These are phyloP conservation scores for Ophioninae sp. DNA, from an alignment of 2,888 invertebrate genomes.

Conservation along the genomic window DNA sequence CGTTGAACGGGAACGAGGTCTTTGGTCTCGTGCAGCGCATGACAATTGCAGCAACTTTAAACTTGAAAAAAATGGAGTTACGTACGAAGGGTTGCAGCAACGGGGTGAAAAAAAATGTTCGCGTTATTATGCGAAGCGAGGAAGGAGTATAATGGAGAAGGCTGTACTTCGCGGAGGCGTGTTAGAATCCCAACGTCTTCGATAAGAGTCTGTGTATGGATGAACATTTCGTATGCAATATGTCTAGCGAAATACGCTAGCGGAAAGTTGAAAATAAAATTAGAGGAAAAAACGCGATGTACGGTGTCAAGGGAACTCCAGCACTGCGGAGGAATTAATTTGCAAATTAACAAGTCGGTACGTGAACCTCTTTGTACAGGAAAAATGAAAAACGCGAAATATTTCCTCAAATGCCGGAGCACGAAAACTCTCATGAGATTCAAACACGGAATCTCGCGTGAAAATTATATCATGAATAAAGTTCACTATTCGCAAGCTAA, in stretches of 20 bases:
- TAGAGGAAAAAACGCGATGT: not conserved
- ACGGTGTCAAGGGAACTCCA: conserved; percentile 19
- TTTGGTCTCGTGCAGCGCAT: conserved; percentile 34
- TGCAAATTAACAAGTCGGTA: conserved; percentile 39
- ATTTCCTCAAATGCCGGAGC: not conserved
- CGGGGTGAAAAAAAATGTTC: conserved; percentile 19
- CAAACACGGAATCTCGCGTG: not conserved
- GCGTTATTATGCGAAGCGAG: conserved; percentile 46
- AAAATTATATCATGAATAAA: not conserved
- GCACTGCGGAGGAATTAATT: conserved; percentile 40
- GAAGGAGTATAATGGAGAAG: conserved; percentile 31
- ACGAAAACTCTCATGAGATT: conserved; percentile 5
- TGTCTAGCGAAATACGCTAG: conserved; percentile 29
- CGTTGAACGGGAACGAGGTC: conserved; percentile 36
- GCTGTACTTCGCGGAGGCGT: conserved; percentile 16
- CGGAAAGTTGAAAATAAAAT: conserved; percentile 3
- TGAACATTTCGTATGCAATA: conserved; percentile 36
- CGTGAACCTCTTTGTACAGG: conserved; percentile 25
- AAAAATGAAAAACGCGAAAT: conserved; percentile 5
- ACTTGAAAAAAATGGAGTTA: not conserved
- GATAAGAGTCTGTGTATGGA: conserved; percentile 22
- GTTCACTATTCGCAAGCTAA: not conserved
- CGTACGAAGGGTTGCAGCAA: not conserved
- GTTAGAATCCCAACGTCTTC: conserved; percentile 15
- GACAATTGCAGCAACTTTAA: conserved; percentile 23